Evolutionary conservation across 2,113 vertebrate genomes (phyloP).

Genomic region (Neogobius melanostomus): DNA sequence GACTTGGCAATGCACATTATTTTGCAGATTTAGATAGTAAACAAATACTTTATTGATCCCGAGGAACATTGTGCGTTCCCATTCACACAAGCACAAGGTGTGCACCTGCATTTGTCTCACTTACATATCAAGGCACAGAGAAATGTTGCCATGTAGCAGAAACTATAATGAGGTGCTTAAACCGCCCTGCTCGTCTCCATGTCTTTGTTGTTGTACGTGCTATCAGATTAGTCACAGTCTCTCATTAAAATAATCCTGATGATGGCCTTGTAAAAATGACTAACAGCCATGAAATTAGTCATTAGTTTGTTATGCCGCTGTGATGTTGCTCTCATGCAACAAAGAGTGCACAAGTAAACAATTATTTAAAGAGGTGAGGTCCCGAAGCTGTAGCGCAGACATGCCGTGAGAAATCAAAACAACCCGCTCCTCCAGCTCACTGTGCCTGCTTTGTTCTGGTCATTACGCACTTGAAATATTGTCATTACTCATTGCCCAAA

Average conservation of each 20-base stretch:
- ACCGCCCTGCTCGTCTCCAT: conserved; percentile 11
- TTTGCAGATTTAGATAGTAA: background rate
- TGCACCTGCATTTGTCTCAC: conserved; percentile 2
- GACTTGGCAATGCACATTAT: background rate
- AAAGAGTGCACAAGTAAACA: conserved; percentile 61
- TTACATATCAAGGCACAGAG: background rate
- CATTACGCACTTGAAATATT: conserved; percentile 64
- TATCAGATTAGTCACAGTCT: conserved; percentile 49
- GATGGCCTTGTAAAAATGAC: conserved; percentile 58
- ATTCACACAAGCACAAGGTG: no score
- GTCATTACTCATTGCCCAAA: conserved; percentile 73
- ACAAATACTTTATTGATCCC: no score
- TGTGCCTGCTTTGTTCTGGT: conserved; percentile 66
- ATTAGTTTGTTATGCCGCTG: conserved; percentile 65
- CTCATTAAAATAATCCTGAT: conserved; percentile 44
- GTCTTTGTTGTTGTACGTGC: conserved; percentile 29
- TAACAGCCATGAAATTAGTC: conserved; percentile 72
- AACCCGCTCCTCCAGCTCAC: conserved; percentile 49
- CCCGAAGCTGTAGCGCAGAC: conserved; percentile 65
- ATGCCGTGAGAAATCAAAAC: conserved; percentile 56
- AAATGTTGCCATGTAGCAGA: background rate
- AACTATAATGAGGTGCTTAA: background rate
- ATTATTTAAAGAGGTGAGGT: conserved; percentile 55
- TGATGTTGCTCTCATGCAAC: conserved; percentile 46
- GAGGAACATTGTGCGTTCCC: background rate